These are phyloP conservation scores for Erynnis tages DNA, from an alignment of 2,888 invertebrate species.

Conservation along the genomic window DNA sequence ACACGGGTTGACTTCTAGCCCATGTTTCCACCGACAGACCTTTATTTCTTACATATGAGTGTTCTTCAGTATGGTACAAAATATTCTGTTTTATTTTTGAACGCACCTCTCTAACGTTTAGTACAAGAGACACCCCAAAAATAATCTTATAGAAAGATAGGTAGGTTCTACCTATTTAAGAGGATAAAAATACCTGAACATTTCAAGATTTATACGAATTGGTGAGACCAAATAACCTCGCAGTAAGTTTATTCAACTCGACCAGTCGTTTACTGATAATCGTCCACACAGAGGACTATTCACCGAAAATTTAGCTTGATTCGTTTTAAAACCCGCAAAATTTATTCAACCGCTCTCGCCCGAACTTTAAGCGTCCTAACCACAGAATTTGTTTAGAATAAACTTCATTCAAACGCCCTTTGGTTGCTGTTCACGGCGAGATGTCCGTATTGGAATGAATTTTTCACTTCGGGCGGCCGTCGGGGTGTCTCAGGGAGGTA, in stretches of 20 bases:
- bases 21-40: too few relatives aligned
- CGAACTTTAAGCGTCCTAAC: conserved; percentile 28
- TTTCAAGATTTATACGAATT: neutral
- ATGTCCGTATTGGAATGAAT: conserved; percentile 28
- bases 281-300: neutral
- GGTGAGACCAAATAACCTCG: neutral
- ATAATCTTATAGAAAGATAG: too few relatives aligned
- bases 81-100: too few relatives aligned
- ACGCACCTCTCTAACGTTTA: too few relatives aligned
- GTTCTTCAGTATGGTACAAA: too few relatives aligned
- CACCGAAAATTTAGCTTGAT: conserved; percentile 4
- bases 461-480: conserved; percentile 21
- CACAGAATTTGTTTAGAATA: conserved; percentile 34
- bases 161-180: neutral
- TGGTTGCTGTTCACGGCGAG: conserved; percentile 30
- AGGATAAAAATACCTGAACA: neutral
- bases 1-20: too few relatives aligned
- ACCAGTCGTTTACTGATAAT: conserved; percentile 1
- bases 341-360: conserved; percentile 15
- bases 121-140: too few relatives aligned
- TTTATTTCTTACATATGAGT: too few relatives aligned
- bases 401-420: conserved; percentile 30
- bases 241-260: neutral
- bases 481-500: conserved; percentile 19
- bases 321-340: conserved; percentile 10